Conservation (phyloP, 1,140 invertebrate genomes). For the Drosophila mayri region DNA sequence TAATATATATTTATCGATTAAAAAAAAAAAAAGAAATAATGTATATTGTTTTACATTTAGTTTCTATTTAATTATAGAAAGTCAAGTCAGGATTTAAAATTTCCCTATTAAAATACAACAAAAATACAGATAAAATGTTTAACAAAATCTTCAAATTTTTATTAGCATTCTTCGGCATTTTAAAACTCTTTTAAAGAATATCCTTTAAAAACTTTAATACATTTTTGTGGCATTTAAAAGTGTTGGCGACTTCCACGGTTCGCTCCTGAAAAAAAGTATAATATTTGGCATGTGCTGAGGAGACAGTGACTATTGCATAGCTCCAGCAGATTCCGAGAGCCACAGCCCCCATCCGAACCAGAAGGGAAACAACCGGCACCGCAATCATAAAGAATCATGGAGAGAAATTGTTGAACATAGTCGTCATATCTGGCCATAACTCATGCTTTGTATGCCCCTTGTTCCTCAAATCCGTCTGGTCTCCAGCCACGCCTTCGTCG, state of each 20-base stretch:
- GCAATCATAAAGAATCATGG: slow-evolving; percentile 52
- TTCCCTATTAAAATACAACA: background rate
- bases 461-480: slow-evolving; percentile 26
- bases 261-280: slow-evolving; percentile 25
- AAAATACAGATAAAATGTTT: background rate
- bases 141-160: background rate
- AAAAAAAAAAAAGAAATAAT: background rate
- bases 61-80: background rate
- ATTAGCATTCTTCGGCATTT: background rate
- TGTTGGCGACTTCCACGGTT: background rate
- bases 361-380: slow-evolving; percentile 11
- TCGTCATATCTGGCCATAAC: slow-evolving; percentile 70
- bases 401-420: slow-evolving; percentile 56
- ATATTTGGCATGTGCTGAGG: slow-evolving; percentile 28
- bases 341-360: slow-evolving; percentile 2
- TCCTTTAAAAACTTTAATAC: no score
- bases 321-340: slow-evolving; percentile 2
- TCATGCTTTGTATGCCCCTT: slow-evolving; percentile 64
- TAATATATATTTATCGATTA: background rate
- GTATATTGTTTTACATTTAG: background rate
- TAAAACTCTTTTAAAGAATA: background rate
- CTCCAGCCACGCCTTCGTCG: slow-evolving; percentile 2
- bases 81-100: background rate
- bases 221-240: background rate
- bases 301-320: slow-evolving; percentile 51